Percentiles rank a stretch among this genome's conserved stretches.
phyloP scores from a whole-genome alignment of 2,797 vertebrate species.

The Notamacropus eugenii region DNA sequence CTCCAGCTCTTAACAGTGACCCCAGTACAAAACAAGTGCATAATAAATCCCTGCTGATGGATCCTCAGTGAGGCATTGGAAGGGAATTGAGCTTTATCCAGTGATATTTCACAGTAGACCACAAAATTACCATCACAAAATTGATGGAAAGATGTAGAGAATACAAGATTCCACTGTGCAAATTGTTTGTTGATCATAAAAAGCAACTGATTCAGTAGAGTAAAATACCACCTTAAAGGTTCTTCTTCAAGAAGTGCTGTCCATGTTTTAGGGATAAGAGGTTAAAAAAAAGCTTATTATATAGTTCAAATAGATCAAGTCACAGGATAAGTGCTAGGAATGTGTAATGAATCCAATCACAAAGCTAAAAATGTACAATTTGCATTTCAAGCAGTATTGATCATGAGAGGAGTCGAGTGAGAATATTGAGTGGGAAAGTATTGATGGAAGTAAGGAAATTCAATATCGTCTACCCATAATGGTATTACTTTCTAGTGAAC shows the following conservation, averaged over 20 bases:
- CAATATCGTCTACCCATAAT: conserved; percentile 17
- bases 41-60: neutral
- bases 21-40: neutral
- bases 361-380: conserved; percentile 52
- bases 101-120: neutral
- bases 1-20: neutral
- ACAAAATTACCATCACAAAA: neutral
- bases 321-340: neutral
- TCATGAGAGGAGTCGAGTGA: conserved; percentile 33
- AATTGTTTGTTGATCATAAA: neutral
- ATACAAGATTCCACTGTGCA: neutral
- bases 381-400: conserved; percentile 56
- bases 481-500: conserved; percentile 26
- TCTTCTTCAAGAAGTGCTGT: neutral
- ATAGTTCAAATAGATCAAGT: conserved; percentile 39
- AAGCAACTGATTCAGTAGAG: neutral
- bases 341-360: conserved; percentile 30
- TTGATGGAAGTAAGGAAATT: conserved; percentile 43
- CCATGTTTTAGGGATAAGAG: neutral
- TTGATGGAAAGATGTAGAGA: neutral
- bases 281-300: conserved; percentile 23
- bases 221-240: neutral
- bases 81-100: neutral
- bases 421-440: conserved; percentile 17
- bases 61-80: neutral